Evolutionary conservation across 2,113 vertebrate genomes (phyloP), one percentile per base, ranked within the genome.

Genomic region (Genyomyrus donnyi): DNA sequence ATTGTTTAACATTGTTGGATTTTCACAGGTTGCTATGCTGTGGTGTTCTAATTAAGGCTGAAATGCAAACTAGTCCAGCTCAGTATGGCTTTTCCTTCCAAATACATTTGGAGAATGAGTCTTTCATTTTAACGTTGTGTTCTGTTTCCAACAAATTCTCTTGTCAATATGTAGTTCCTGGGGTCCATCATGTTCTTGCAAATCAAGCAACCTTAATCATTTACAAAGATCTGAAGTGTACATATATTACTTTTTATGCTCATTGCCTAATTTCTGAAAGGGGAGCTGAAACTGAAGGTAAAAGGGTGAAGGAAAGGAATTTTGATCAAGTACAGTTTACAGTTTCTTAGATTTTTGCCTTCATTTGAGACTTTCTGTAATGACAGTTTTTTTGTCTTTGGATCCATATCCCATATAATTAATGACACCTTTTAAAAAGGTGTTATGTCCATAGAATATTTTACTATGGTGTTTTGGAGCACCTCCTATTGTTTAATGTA

Each of bases 381-480:
- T 86, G n/a, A 11, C 52, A 53, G 11, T 5, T 21, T 13, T 50
- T 87, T 27, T 46, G 27, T 70, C 35, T 62, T 84, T 89, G 50
- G 39, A 27, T 56, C 35, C 58, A 50, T 89, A 35, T 56, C 49
- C 62, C 46, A 35, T 42, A 45, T 53, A 50, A 53, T 53, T 83
- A 46, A 70, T 88, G 87, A 77, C 66, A 49, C 45, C 24, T 89
- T 89, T 89, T 80, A 39, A 80, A 80, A 89, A 89, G 49, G 74
- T 77, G 62, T 66, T 10, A 11, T 85, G 80, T 27, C 42, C 27
- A 56, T 31, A 89, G 19, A 42, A 58, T 85, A 88, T 62, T 88
- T 88, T 42, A 56, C 48, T 58, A 45, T 87, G 19, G 50, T 56
- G 27, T 88, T 56, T 86, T 27, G 48, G 24, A 45, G 15, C 5